These are phyloP conservation scores for Teleopsis dalmanni DNA, from an alignment of 1,140 invertebrate species.

Conservation along the genomic window DNA sequence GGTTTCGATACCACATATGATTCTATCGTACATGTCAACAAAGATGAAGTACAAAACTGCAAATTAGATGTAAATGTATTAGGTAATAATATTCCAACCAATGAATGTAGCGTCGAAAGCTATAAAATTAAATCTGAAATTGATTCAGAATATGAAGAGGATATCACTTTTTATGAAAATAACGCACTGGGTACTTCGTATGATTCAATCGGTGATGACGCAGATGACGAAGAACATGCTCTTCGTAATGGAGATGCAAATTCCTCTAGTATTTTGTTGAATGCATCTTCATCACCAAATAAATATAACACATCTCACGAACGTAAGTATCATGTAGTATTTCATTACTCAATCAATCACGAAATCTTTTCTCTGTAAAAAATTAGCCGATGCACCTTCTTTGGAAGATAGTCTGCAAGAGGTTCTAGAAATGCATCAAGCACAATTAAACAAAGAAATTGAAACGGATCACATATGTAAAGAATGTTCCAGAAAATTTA, in stretches of 20 bases:
- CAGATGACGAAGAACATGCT: constrained; percentile 3
- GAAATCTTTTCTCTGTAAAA: not conserved
- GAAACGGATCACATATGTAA: constrained; percentile 16
- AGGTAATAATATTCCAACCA: too few relatives aligned
- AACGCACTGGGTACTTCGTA: not conserved
- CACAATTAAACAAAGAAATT: constrained; percentile 12
- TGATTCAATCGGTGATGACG: constrained; percentile 5
- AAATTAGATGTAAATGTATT: too few relatives aligned
- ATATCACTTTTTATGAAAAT: not conserved
- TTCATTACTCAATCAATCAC: not conserved
- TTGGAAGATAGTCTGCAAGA: not conserved
- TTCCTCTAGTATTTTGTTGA: not conserved
- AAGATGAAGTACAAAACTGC: not conserved
- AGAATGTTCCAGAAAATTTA: constrained; percentile 10
- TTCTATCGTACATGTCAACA: not conserved
- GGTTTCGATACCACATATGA: constrained; percentile 2
- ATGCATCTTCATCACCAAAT: not conserved
- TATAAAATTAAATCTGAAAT: not conserved
- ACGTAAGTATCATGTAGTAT: not conserved
- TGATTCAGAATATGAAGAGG: constrained; percentile 2
- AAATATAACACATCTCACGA: too few relatives aligned
- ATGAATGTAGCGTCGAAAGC: not conserved
- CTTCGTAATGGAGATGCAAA: not conserved
- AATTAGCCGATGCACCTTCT: not conserved
- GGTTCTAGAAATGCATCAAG: constrained; percentile 9